Evolutionary conservation across 2,888 invertebrate species (phyloP), one percentile per base, ranked within the genome.

Genomic region (Crematogaster levior): DNA sequence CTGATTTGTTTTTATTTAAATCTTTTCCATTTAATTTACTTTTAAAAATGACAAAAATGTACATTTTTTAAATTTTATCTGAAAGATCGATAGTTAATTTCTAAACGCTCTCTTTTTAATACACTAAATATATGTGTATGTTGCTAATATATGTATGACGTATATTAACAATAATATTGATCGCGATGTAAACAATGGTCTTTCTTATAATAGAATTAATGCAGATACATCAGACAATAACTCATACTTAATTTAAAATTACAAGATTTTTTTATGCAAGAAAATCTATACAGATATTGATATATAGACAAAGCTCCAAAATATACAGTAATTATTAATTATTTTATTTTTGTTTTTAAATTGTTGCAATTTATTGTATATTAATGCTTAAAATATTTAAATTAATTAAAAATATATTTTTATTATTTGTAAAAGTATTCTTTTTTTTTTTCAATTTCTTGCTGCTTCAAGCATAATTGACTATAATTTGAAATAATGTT

Each of bases 401-500:
- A n/a, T n/a, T n/a, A n/a, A n/a, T n/a, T n/a, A n/a, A n/a, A n/a
- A n/a, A n/a, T n/a, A 2, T 21, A 15, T n/a, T 5, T 37, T 3
- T 53, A 58, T 1, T 30, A 27, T 56, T 2, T 27, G 1, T 18
- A 56, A 27, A 72, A 43, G 5, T 74, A 34, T 21, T 61, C 1
- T 40, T 24, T 12, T 60, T 46, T 37, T 18, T 40, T 43, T 34
- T 21, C 0, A 40, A 74, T 37, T 40, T 74, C 5, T 60, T 43
- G 6, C 9, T 1, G 4, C 4, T 60, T 15, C 12, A 60, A 34
- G n/a, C 1, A 43, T 30, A 60, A 73, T 46, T 61, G 10, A 48
- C 12, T 56, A 18, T 48, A 74, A 9, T 58, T 73, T 43, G 40
- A 37, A 73, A 40, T 24, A 63, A 37, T 74, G 37, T 0, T 79